Evolutionary conservation across 2,888 invertebrate species (phyloP).

Genomic region (Salticus scenicus): DNA sequence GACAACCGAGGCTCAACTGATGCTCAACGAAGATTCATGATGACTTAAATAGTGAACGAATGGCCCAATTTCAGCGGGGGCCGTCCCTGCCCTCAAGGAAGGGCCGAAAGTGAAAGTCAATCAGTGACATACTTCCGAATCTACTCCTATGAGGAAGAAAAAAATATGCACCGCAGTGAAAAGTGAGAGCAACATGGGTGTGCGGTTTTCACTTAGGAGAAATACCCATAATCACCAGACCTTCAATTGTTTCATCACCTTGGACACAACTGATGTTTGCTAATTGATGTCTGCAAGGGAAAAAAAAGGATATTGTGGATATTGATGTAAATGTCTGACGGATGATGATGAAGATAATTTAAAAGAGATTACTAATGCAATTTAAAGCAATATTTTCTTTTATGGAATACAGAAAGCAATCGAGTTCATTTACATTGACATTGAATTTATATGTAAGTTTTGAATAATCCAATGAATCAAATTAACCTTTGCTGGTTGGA

Average conservation of each 20-base stretch:
- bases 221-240: background rate
- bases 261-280: background rate
- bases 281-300: background rate
- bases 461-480: no score
- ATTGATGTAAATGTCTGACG: background rate
- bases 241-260: background rate
- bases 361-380: no score
- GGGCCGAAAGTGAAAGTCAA: slow-evolving; percentile 62
- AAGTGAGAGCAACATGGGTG: slow-evolving; percentile 15
- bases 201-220: background rate
- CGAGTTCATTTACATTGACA: no score
- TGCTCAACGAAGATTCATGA: background rate
- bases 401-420: no score
- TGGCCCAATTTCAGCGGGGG: slow-evolving; percentile 47
- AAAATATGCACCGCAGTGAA: slow-evolving; percentile 1
- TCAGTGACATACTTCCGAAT: slow-evolving; percentile 58
- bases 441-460: no score
- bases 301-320: background rate
- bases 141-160: slow-evolving; percentile 13
- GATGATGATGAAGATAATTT: background rate
- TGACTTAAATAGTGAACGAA: slow-evolving; percentile 36
- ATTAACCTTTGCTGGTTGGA: no score
- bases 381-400: no score
- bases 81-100: slow-evolving; percentile 48
- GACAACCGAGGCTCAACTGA: slow-evolving; percentile 1